Evolutionary conservation across 1,140 invertebrate species (phyloP).

Genomic region (Halictus rubicundus): DNA sequence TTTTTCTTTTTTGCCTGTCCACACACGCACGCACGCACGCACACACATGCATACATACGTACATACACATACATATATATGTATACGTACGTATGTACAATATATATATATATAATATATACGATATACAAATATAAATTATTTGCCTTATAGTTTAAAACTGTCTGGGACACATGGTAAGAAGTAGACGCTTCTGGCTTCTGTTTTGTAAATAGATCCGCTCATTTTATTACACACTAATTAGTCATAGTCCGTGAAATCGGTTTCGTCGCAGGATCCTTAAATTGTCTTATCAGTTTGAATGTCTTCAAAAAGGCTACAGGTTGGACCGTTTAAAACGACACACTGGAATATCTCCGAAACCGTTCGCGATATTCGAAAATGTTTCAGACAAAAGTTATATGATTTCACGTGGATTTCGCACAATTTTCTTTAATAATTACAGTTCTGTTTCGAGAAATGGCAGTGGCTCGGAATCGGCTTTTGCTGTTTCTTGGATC

Average conservation of each 20-base stretch:
- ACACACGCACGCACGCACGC: too few species aligned
- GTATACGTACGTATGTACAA: too few species aligned
- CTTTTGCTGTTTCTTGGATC: too few species aligned
- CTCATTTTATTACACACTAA: conserved; percentile 49
- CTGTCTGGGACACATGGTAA: conserved; percentile 30
- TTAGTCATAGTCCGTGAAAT: conserved; percentile 21
- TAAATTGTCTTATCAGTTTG: not conserved
- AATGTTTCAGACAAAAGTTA: too few species aligned
- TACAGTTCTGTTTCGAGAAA: too few species aligned
- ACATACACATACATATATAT: not conserved
- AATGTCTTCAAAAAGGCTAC: not conserved
- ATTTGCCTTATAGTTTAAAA: conserved; percentile 57
- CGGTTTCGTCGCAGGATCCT: conserved; percentile 2
- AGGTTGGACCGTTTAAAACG: too few species aligned
- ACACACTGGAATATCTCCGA: too few species aligned
- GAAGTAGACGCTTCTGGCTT: conserved; percentile 36
- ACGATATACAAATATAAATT: conserved; percentile 67
- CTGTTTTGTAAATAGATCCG: conserved; percentile 26
- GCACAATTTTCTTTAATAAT: too few species aligned
- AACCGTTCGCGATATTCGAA: too few species aligned
- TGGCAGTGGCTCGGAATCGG: too few species aligned
- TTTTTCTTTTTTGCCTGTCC: not conserved
- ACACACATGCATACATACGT: too few species aligned
- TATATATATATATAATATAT: conserved; percentile 18
- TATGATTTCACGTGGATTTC: too few species aligned